Evolutionary conservation across 1,140 invertebrate genomes (phyloP).

Genomic region (Rhopalosiphum maidis): DNA sequence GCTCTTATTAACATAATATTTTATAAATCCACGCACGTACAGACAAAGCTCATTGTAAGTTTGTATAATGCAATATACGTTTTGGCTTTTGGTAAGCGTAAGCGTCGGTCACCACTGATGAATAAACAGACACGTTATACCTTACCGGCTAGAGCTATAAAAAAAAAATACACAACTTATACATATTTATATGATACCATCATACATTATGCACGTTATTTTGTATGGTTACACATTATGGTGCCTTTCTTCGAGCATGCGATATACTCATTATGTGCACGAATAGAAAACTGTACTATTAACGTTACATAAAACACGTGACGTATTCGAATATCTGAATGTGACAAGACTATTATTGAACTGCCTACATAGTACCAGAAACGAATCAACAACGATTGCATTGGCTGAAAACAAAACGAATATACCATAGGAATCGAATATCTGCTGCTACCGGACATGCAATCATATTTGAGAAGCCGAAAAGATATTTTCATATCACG

Average conservation of each 20-base stretch:
- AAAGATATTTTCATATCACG: neutral
- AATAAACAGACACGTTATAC: neutral
- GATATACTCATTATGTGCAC: neutral
- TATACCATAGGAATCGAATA: neutral
- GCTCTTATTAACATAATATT: neutral
- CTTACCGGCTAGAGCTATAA: neutral
- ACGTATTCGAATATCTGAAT: neutral
- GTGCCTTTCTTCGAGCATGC: rapidly evolving
- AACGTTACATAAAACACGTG: no score
- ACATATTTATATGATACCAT: neutral
- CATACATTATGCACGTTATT: neutral
- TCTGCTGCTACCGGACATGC: neutral
- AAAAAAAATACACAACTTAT: neutral
- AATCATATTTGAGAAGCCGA: neutral
- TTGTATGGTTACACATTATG: neutral
- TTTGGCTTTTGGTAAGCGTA: neutral
- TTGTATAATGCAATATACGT: neutral
- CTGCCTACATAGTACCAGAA: neutral
- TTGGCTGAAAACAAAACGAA: neutral
- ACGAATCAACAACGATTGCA: neutral
- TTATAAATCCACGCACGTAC: neutral
- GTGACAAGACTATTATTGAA: neutral
- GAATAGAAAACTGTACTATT: no score
- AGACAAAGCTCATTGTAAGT: neutral
- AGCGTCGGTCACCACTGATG: neutral